phyloP scores from a whole-genome alignment of 2,888 invertebrate genomes.

The Malthinus flaveolus region DNA sequence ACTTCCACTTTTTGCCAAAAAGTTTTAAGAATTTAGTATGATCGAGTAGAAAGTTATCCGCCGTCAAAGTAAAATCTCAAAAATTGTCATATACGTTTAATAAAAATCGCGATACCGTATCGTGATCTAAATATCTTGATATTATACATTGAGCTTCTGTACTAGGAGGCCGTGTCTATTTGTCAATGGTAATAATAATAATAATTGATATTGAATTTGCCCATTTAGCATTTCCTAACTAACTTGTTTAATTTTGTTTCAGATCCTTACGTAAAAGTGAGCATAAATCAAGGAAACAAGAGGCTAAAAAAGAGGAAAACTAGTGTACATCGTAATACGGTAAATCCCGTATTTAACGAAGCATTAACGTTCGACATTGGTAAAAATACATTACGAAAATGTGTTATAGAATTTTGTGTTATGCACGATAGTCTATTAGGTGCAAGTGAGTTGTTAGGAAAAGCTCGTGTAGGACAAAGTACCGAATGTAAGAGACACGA shows the following conservation, averaged over 20 bases:
- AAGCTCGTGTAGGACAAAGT: slow-evolving; percentile 59
- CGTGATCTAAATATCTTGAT: no score
- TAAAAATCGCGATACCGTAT: no score
- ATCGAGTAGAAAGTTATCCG: no score
- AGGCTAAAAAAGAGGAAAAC: slow-evolving; percentile 58
- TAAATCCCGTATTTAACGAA: slow-evolving; percentile 59
- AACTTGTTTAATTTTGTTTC: slow-evolving; percentile 23
- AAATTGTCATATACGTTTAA: no score
- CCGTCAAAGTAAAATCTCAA: no score
- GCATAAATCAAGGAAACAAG: slow-evolving; percentile 53
- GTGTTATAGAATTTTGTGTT: slow-evolving; percentile 62
- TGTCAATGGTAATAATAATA: no score
- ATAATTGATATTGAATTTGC: no score
- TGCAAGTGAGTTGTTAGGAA: slow-evolving; percentile 60
- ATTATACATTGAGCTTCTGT: no score
- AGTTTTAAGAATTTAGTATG: no score
- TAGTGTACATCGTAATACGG: slow-evolving; percentile 55
- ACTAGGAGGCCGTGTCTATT: no score
- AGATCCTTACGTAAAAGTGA: slow-evolving; percentile 59
- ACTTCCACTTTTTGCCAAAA: no score
- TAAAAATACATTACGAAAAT: slow-evolving; percentile 60
- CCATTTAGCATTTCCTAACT: no score
- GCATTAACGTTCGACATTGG: slow-evolving; percentile 57
- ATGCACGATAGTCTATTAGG: slow-evolving; percentile 65
- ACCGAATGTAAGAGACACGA: slow-evolving; percentile 54